These are phyloP conservation scores for Sipha maydis DNA, from an alignment of 2,888 invertebrate species.

Conservation along the genomic window DNA sequence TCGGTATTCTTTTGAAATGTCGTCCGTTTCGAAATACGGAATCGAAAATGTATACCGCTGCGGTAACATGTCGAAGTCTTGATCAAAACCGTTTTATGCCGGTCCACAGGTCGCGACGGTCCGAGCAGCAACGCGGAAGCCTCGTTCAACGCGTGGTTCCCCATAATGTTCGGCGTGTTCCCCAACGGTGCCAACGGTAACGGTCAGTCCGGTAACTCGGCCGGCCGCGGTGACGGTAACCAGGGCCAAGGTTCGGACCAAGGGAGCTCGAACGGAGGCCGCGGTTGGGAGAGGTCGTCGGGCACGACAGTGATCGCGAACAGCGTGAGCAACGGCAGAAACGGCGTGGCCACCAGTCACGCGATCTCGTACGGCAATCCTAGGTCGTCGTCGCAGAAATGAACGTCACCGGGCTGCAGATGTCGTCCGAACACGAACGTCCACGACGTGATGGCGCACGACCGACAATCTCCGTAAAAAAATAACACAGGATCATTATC, in stretches of 20 bases:
- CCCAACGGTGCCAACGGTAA: conserved; percentile 61
- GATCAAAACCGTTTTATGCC: too few species aligned
- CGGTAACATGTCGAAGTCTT: too few species aligned
- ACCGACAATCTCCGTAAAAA: too few species aligned
- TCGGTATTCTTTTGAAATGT: too few species aligned
- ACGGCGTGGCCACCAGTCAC: conserved; percentile 78
- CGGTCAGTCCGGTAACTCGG: conserved; percentile 31
- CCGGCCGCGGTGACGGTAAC: conserved; percentile 52
- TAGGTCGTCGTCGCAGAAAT: conserved; percentile 38
- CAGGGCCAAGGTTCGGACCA: conserved; percentile 43
- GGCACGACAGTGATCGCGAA: conserved; percentile 77
- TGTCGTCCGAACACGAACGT: background rate
- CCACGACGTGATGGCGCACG: background rate
- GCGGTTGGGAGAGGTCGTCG: conserved; percentile 63
- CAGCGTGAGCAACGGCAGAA: conserved; percentile 77
- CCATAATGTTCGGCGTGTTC: conserved; percentile 65
- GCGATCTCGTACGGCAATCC: conserved; percentile 75
- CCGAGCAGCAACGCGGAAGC: conserved; percentile 63
- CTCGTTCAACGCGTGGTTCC: conserved; percentile 66
- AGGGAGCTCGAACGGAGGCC: conserved; percentile 39
- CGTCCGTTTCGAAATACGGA: too few species aligned
- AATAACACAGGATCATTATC: too few species aligned
- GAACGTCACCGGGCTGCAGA: background rate
- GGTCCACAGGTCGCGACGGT: conserved; percentile 34
- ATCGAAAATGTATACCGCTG: too few species aligned